Percentiles rank a stretch among this genome's conserved stretches.
These are phyloP conservation scores for Henicopernis longicauda DNA, from an alignment of 2,113 vertebrate genomes.

Conservation along the genomic window DNA sequence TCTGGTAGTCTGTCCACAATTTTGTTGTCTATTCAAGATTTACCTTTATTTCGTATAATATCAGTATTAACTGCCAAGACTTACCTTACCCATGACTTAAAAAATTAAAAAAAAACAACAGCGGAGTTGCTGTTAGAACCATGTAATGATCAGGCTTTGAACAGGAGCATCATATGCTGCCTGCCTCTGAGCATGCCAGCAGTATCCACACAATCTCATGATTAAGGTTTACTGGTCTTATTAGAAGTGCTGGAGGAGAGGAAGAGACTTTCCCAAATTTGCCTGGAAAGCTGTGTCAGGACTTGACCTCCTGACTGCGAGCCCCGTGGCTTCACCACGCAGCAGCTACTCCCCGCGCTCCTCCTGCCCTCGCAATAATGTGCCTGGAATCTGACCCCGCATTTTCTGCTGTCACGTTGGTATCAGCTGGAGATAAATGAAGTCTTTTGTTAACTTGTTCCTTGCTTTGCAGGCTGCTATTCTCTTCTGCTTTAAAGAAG, in stretches of 20 bases:
- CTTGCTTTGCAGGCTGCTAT: neutral
- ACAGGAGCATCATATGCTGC: neutral
- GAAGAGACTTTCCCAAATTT: neutral
- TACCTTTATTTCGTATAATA: neutral
- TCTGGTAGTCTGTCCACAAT: neutral
- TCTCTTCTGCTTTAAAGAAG: neutral
- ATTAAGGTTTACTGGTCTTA: neutral
- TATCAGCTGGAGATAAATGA: constrained; percentile 51
- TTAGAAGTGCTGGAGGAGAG: neutral
- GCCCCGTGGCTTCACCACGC: neutral
- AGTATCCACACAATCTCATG: neutral
- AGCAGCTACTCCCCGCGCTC: neutral
- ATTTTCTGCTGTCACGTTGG: constrained; percentile 13
- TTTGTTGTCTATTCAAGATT: neutral
- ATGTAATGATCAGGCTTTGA: neutral
- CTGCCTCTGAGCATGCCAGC: neutral
- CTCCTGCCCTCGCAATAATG: neutral
- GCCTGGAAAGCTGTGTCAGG: neutral
- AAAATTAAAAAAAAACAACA: neutral
- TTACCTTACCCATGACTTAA: neutral
- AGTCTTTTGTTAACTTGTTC: constrained; percentile 28
- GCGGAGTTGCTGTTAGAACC: neutral
- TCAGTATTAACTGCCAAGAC: neutral
- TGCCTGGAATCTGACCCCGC: constrained; percentile 16
- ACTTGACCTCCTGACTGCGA: constrained; percentile 9